phyloP scores from a whole-genome alignment of 2,113 vertebrate species.

The Amphiprion ocellaris region DNA sequence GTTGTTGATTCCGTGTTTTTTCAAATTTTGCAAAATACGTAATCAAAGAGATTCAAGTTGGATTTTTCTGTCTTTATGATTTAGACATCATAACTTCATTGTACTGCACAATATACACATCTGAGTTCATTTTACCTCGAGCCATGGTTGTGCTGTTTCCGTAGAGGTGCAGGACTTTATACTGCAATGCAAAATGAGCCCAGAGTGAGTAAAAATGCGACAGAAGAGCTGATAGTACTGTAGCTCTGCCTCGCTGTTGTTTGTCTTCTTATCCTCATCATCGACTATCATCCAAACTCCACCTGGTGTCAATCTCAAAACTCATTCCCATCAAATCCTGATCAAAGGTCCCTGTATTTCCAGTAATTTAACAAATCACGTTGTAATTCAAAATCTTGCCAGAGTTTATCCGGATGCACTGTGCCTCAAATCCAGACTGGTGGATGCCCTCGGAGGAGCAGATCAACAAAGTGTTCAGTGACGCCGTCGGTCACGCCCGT shows the following conservation, averaged over 20 bases:
- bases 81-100: too few relatives aligned
- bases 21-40: too few relatives aligned
- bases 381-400: constrained; percentile 25
- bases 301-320: neutral
- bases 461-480: constrained; percentile 99
- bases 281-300: neutral
- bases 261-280: neutral
- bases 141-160: too few relatives aligned
- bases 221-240: too few relatives aligned
- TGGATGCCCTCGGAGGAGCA: constrained; percentile 99
- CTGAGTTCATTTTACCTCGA: too few relatives aligned
- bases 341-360: neutral
- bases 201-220: too few relatives aligned
- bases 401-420: constrained; percentile 99
- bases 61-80: too few relatives aligned
- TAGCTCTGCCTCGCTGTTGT: neutral
- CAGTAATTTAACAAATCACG: neutral
- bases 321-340: neutral
- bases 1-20: too few relatives aligned
- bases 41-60: too few relatives aligned
- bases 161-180: too few relatives aligned
- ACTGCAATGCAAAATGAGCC: too few relatives aligned
- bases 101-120: too few relatives aligned
- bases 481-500: constrained; percentile 95
- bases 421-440: constrained; percentile 98